phyloP scores from a whole-genome alignment of 2,888 invertebrate genomes.

The Pyrochroa serraticornis region DNA sequence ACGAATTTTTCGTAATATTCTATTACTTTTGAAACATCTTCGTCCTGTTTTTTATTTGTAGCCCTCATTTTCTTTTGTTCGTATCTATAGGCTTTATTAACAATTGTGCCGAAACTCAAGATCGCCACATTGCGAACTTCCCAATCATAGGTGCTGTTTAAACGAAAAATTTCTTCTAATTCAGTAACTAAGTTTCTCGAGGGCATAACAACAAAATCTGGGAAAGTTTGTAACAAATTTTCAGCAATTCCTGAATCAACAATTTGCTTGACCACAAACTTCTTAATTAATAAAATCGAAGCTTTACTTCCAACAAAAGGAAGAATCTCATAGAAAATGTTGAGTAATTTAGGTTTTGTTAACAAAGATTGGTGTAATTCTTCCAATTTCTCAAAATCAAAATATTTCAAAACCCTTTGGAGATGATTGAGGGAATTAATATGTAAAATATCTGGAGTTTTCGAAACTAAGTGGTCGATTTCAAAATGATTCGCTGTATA shows the following conservation, averaged over 20 bases:
- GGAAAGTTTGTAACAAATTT: constrained; percentile 53
- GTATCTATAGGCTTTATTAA: constrained; percentile 49
- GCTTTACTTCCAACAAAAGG: constrained; percentile 59
- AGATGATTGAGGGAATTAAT: constrained; percentile 51
- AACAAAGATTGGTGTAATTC: constrained; percentile 39
- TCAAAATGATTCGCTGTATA: constrained; percentile 50
- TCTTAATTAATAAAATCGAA: constrained; percentile 52
- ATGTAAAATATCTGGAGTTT: constrained; percentile 48
- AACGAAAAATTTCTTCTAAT: constrained; percentile 48
- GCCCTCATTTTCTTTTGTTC: constrained; percentile 1
- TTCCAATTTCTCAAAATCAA: constrained; percentile 49
- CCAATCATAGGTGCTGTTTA: constrained; percentile 36
- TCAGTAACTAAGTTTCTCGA: constrained; percentile 51
- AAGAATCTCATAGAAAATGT: constrained; percentile 56
- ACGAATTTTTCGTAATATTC: constrained; percentile 41
- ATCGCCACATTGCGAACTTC: constrained; percentile 53
- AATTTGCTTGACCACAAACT: constrained; percentile 50
- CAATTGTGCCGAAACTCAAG: constrained; percentile 57
- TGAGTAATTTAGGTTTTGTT: constrained; percentile 26
- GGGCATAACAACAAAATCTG: constrained; percentile 55
- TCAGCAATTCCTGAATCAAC: constrained; percentile 47
- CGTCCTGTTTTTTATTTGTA: constrained; percentile 1
- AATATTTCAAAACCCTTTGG: constrained; percentile 44
- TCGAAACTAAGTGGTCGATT: constrained; percentile 46
- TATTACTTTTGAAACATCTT: not conserved